Base-by-base conservation (phyloP, 1,140 invertebrate genomes). In the Radopholus similis region DNA sequence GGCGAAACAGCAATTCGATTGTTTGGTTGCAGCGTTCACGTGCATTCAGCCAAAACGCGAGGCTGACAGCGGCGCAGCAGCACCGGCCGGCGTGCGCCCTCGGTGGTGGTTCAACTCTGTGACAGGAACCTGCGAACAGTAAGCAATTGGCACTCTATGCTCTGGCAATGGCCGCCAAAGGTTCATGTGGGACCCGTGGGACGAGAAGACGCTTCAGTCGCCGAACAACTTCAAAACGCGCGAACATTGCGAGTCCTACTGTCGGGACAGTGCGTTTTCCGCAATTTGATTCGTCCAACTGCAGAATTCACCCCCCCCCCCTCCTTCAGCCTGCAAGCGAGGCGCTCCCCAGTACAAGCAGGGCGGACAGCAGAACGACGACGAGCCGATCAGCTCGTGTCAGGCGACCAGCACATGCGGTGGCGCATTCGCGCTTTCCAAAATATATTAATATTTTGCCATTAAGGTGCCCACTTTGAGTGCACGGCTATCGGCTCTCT, bases 121-220 rank as follows among this genome's bases (percentile, higher is more conserved):
- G n/a, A 80, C 78, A 51, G 77, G 72, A 9, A 80, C 75, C 11
- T 80, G 78, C 56, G 79, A 80, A 62, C 78, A 80, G 47, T 21
- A 26, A 28, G 47, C 13, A 11, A 26, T 51, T 15, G 6, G 44
- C n/a, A n/a, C n/a, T n/a, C n/a, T n/a, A n/a, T n/a, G n/a, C n/a
- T n/a, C 15, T 47, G 44, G 15, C 44, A 21, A 21, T 28, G 9
- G 1, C 4, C 44, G 1, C 15, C 30, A 26, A 26, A 9, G 30
- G 56, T 80, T 80, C 66, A 80, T 80, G 80, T 80, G 80, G 80
- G 80, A 80, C 55, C 80, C 80, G 18, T 82, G 79, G 78, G 77
- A 80, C 65, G 78, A 82, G 64, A 72, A 66, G 34, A 77, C 81
- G 55, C 68, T 82, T 55, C 78, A 80, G 64, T 80, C 77, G 32